Evolutionary conservation across 2,888 invertebrate genomes (phyloP), one percentile per base, ranked within the genome.

Genomic region (Pycnomerus fuliginosus): DNA sequence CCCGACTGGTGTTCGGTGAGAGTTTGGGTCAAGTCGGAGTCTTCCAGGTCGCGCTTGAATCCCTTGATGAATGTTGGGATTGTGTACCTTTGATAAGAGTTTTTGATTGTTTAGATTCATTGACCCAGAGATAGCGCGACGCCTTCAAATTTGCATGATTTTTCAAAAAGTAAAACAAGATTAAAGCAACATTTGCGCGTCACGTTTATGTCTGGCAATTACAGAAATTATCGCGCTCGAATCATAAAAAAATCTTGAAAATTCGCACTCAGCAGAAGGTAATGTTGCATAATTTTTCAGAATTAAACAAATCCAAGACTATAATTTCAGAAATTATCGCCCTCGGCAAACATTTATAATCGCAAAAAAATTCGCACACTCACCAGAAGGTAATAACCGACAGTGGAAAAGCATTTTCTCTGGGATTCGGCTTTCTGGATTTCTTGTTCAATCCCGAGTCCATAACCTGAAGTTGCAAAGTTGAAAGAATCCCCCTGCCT

Each of bases 381-480:
- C 75, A 87, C 85, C 78, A 75, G 70, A 84, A 84, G 41, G 83
- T 82, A 31, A 82, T 67, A n/a, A 80, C 75, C 16, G 85, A 84
- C 20, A 86, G 55, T n/a, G 78, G 75, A 64, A 84, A 84, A 11
- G 84, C 80, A 55, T 70, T 76, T 56, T 82, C 80, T 60, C 84
- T 75, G 1, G 84, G 85, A 72, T 85, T 82, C 37, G 76, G 72
- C 48, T 76, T 77, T 39, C 76, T 77, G 36, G 74, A 71, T 58
- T 74, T 76, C 17, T 30, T 12, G 65, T 77, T 79, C 56, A 75
- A 76, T 54, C 72, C 70, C 38, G 77, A 71, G 65, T 80, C 80
- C 80, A 80, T 80, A 42, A 43, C 47, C 46, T 44, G 42, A 28
- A 36, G 20, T 24, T 13, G 25, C 31, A 31, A 34, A 11, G 25